Base-by-base conservation (phyloP, 2,113 vertebrate genomes). In the Phrynosoma platyrhinos region DNA sequence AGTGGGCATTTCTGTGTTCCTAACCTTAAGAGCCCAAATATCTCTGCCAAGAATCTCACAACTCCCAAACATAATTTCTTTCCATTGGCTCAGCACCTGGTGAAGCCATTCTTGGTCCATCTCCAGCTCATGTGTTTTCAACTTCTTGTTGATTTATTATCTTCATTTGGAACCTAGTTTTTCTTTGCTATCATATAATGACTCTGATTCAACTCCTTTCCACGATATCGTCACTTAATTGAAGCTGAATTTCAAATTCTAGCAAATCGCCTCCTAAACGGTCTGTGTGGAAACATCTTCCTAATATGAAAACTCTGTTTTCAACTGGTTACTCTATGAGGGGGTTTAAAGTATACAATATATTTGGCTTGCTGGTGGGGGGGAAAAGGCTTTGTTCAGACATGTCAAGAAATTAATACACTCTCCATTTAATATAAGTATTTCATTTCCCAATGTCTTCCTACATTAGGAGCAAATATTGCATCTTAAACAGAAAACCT, bases 91-190 rank as follows among this genome's bases (percentile, higher is more conserved):
- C 80, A 77, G 74, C 71, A 88, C 87, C 87, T 88, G 80, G 81
- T 68, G 58, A 88, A 88, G 52, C 87, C 71, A 68, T 69, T 77
- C 74, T 83, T 88, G 87, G 42, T 83, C 47, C 32, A 77, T 47
- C 64, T 88, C 81, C 87, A 88, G 64, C 58, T 88, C 82, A 78
- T 69, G 40, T 71, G n/a, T 83, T 78, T 77, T 83, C 52, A 69
- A 69, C 74, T 78, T 78, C 80, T 78, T 83, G 58, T 77, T 88
- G 75, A 88, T 88, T 83, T 83, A 88, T 88, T 53, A 77, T 71
- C 74, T 83, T 88, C 81, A 83, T 83, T 77, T 78, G 36, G 80
- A 83, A 62, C n/a, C 58, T 21, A 42, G 32, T 77, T 83, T 77
- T 83, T 77, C 42, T 88, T 55, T 2, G 72, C 47, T 77, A 58